These are phyloP conservation scores for Opisthocomus hoazin DNA, from an alignment of 2,113 vertebrate genomes.

Conservation along the genomic window DNA sequence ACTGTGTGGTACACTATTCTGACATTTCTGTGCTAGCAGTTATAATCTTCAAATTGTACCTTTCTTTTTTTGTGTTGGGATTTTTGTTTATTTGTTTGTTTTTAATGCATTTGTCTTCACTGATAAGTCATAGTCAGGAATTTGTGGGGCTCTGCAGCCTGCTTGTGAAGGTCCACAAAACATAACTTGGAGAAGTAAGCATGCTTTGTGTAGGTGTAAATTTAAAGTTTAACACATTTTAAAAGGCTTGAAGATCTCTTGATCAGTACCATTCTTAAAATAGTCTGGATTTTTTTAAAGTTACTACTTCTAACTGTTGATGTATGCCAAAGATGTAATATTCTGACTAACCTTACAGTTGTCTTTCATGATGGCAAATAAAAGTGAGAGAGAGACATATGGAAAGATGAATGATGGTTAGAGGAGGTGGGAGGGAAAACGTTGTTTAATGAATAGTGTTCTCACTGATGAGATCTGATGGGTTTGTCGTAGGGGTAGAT, in stretches of 20 bases:
- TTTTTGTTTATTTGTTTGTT: background rate
- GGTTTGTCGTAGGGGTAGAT: background rate
- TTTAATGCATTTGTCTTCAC: background rate
- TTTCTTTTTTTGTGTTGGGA: background rate
- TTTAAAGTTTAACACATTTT: background rate
- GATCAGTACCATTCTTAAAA: background rate
- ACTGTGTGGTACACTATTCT: background rate
- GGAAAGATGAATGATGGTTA: background rate
- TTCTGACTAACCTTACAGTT: background rate
- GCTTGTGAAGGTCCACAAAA: background rate
- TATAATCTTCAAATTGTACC: background rate
- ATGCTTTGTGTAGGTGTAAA: background rate
- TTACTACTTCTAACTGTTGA: background rate
- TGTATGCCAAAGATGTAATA: background rate
- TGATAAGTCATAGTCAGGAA: background rate
- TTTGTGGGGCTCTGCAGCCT: background rate
- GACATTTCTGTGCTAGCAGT: background rate
- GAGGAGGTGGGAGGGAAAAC: background rate
- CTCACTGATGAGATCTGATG: background rate
- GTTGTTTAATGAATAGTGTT: background rate
- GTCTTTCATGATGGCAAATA: background rate
- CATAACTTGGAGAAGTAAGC: background rate
- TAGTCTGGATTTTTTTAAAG: background rate
- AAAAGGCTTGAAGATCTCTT: background rate
- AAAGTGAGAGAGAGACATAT: background rate